Conservation (phyloP, 2,797 vertebrate species). For the Pangasius macronema region DNA sequence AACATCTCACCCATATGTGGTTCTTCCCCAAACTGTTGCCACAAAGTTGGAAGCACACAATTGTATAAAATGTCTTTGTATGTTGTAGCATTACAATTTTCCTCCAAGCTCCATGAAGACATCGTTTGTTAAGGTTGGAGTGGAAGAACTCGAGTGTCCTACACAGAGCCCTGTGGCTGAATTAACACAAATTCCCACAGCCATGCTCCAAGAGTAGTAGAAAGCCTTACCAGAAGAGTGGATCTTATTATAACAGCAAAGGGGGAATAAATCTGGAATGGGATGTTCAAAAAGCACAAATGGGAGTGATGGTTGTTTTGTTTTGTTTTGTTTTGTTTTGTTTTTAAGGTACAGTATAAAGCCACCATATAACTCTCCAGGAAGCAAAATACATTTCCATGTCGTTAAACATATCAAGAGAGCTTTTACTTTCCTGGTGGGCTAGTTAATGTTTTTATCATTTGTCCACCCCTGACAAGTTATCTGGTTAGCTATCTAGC, state of each 20-base stretch:
- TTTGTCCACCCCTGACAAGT: background rate
- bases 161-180: background rate
- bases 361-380: background rate
- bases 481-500: background rate
- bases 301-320: background rate
- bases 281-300: background rate
- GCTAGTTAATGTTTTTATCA: background rate
- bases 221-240: background rate
- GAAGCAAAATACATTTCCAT: background rate
- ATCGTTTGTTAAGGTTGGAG: background rate
- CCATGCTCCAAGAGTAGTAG: background rate
- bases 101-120: background rate
- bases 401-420: background rate
- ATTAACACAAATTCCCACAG: background rate
- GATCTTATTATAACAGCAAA: background rate
- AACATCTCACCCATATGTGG: background rate
- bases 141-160: background rate
- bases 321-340: no score
- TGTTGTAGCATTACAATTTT: background rate
- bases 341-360: no score
- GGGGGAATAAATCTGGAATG: background rate
- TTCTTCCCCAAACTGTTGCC: background rate
- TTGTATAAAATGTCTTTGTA: background rate
- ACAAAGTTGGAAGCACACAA: background rate
- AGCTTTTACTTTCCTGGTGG: background rate